Evolutionary conservation across 1,140 invertebrate species (phyloP).

Genomic region (Carcinoscorpius rotundicauda): DNA sequence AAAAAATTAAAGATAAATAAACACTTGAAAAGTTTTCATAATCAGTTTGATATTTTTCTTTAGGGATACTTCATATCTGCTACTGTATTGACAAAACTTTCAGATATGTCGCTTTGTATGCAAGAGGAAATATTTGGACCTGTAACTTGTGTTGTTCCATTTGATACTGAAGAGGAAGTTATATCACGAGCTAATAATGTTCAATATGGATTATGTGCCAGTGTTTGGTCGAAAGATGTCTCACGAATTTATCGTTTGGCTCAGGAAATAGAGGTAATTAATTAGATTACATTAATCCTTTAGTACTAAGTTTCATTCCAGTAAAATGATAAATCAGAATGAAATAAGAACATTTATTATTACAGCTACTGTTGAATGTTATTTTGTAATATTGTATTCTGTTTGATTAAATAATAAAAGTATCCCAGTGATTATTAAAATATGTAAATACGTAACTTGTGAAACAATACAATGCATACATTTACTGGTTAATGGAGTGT

Average conservation of each 20-base stretch:
- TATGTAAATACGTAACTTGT: too few relatives aligned
- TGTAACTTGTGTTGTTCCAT: conserved; percentile 41
- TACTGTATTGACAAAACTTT: conserved; percentile 39
- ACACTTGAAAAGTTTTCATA: too few relatives aligned
- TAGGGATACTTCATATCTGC: conserved; percentile 43
- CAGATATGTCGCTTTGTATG: conserved; percentile 37
- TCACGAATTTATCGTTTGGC: conserved; percentile 37
- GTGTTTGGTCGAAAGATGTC: conserved; percentile 39
- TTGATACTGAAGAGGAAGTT: conserved; percentile 41
- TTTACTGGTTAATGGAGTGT: too few relatives aligned
- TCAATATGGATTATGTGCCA: conserved; percentile 43
- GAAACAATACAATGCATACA: too few relatives aligned
- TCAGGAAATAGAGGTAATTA: conserved; percentile 33
- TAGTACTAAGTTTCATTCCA: too few relatives aligned
- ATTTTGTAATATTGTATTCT: too few relatives aligned
- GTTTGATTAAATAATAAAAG: too few relatives aligned
- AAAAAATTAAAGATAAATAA: too few relatives aligned
- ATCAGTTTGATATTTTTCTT: not conserved
- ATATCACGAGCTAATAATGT: conserved; percentile 39
- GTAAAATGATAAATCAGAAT: too few relatives aligned
- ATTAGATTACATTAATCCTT: not conserved
- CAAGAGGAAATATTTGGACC: conserved; percentile 50
- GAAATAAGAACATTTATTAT: not conserved
- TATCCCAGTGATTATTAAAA: too few relatives aligned
- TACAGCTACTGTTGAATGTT: not conserved